These are phyloP conservation scores for Drosophila lacicola DNA, from an alignment of 2,888 invertebrate genomes.

Conservation along the genomic window DNA sequence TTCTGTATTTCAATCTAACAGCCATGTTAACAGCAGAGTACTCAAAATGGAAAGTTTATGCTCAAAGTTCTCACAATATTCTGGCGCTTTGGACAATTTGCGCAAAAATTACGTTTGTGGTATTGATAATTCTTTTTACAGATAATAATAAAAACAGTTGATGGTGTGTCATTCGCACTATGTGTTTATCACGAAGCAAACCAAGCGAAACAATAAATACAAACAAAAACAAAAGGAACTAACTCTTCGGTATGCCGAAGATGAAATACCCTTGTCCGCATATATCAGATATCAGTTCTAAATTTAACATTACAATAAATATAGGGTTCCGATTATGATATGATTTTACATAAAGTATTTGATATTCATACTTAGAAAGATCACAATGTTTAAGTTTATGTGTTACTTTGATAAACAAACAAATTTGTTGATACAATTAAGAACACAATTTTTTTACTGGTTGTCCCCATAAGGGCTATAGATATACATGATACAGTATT, in stretches of 20 bases:
- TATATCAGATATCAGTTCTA: no score
- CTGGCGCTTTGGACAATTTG: slow-evolving; percentile 7
- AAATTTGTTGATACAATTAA: no score
- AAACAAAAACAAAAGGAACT: slow-evolving; percentile 5
- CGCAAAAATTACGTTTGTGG: slow-evolving; percentile 15
- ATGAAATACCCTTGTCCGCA: not conserved
- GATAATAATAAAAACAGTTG: slow-evolving; percentile 33
- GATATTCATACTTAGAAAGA: no score
- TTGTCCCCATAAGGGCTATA: no score
- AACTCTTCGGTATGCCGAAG: not conserved
- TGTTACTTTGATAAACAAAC: no score
- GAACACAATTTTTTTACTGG: no score
- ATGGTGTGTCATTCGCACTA: slow-evolving; percentile 33
- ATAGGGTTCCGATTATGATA: no score
- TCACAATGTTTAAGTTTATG: no score
- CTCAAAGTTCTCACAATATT: not conserved
- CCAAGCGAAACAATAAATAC: not conserved
- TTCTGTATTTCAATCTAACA: slow-evolving; percentile 27
- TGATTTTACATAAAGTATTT: no score
- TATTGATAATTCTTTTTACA: slow-evolving; percentile 19
- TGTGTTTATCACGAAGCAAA: slow-evolving; percentile 1
- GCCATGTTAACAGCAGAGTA: slow-evolving; percentile 19
- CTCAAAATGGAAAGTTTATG: slow-evolving; percentile 46
- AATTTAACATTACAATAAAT: no score
- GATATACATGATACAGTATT: no score